phyloP scores from a whole-genome alignment of 2,113 vertebrate genomes.

The Pholis gunnellus region DNA sequence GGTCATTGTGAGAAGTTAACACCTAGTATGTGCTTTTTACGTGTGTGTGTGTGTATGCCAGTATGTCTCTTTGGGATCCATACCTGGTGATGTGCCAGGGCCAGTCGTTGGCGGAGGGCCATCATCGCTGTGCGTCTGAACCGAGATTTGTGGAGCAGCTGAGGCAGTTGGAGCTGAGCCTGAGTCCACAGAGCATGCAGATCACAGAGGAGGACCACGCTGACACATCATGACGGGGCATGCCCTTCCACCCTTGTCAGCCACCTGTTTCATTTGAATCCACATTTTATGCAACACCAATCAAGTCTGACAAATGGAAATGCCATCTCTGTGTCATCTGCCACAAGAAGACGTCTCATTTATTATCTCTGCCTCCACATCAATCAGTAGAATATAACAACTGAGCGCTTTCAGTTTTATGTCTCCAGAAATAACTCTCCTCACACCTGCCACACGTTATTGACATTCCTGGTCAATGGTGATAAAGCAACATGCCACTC shows the following conservation, averaged over 20 bases:
- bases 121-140: slow-evolving; percentile 84
- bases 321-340: neutral
- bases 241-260: neutral
- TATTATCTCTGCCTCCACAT: neutral
- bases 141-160: slow-evolving; percentile 88
- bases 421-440: slow-evolving; percentile 56
- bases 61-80: slow-evolving; percentile 76
- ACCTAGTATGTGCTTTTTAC: neutral
- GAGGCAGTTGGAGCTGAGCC: slow-evolving; percentile 83
- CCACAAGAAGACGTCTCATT: neutral
- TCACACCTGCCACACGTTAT: slow-evolving; percentile 47
- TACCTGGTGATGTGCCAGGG: slow-evolving; percentile 85
- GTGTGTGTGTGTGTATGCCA: slow-evolving; percentile 48
- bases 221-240: neutral
- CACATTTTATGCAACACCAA: neutral
- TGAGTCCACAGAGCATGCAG: slow-evolving; percentile 54
- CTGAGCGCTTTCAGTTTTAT: slow-evolving; percentile 26
- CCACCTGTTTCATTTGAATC: slow-evolving; percentile 3
- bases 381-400: neutral
- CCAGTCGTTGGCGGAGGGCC: slow-evolving; percentile 85
- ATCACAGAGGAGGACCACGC: neutral
- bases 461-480: slow-evolving; percentile 16
- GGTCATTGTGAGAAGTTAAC: neutral
- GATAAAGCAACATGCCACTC: neutral
- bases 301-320: slow-evolving; percentile 12